Evolutionary conservation across 2,888 invertebrate genomes (phyloP), one percentile per base, ranked within the genome.

Genomic region (Chymomyza amoena): DNA sequence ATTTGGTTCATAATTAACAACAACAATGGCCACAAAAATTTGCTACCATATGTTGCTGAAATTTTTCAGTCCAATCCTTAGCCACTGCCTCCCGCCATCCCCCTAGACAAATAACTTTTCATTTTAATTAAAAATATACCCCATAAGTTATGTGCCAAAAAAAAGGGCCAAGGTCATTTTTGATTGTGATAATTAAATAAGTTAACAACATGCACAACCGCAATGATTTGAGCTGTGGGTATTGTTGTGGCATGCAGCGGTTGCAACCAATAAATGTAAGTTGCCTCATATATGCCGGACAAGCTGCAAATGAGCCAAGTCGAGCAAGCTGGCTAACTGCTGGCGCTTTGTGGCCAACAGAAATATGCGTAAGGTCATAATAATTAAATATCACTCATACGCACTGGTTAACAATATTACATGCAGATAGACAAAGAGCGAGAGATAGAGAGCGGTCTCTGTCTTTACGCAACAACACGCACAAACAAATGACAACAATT

Each of bases 311-410:
- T 57, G 57, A 18, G 57, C 25, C 57, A 57, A 57, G 16, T 28
- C 16, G 36, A 60, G 32, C 39, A 60, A 7, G n/a, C 28, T 28
- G 18, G 60, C 36, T 16, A 32, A 63, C 66, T 69, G 61, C 69
- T 39, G 60, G 69, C 75, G 20, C 45, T 20, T 62, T 71, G 57
- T 66, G 70, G 68, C n/a, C 64, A 68, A 68, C 71, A 62, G 66
- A 74, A 72, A 72, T 74, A 73, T 80, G 74, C 77, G 56, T 70
- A 62, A 67, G 78, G 78, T 76, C 80, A 80, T 80, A 72, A 80
- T 80, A 80, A 80, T 80, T 80, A 80, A 78, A 80, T 80, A 80
- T 80, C 80, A 80, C 78, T 80, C 80, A 80, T 78, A 80, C 78
- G 80, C 80, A 80, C 72, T 78, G 78, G 76, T 80, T 76, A 80